phyloP scores from a whole-genome alignment of 2,113 vertebrate genomes.

The Notothenia coriiceps region DNA sequence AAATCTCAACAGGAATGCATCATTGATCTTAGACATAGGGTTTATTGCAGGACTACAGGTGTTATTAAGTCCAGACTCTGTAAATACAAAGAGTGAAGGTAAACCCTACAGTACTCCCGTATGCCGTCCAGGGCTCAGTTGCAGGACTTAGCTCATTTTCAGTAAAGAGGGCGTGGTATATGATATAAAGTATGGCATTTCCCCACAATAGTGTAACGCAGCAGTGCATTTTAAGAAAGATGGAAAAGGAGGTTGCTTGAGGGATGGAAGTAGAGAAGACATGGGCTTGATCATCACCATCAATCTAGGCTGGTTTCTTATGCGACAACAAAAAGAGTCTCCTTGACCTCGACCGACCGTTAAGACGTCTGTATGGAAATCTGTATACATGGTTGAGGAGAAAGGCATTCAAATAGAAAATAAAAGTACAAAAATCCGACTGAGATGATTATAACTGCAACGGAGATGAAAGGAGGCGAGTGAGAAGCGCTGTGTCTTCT shows the following conservation, averaged over 20 bases:
- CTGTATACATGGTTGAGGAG: slow-evolving; percentile 47
- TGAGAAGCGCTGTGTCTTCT: slow-evolving; percentile 52
- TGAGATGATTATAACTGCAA: slow-evolving; percentile 65
- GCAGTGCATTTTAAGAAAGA: slow-evolving; percentile 64
- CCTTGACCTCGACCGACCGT: slow-evolving; percentile 34
- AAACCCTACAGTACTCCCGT: slow-evolving; percentile 25
- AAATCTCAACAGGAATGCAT: slow-evolving; percentile 1
- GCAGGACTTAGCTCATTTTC: slow-evolving; percentile 50
- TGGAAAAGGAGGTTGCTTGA: slow-evolving; percentile 25
- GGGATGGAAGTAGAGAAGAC: slow-evolving; percentile 25
- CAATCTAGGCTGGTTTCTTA: slow-evolving; percentile 49
- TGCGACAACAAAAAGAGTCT: slow-evolving; percentile 23
- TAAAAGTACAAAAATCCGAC: slow-evolving; percentile 53
- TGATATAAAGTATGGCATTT: slow-evolving; percentile 56
- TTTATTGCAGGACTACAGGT: slow-evolving; percentile 25
- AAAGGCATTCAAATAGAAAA: slow-evolving; percentile 70
- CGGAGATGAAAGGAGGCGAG: slow-evolving; percentile 48
- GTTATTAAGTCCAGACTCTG: slow-evolving; percentile 25
- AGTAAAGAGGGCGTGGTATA: slow-evolving; percentile 10
- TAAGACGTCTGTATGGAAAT: slow-evolving; percentile 55
- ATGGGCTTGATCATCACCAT: slow-evolving; percentile 39
- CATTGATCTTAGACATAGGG: slow-evolving; percentile 6
- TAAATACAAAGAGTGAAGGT: slow-evolving; percentile 24
- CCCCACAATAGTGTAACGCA: slow-evolving; percentile 50
- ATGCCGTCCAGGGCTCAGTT: slow-evolving; percentile 57